Percentiles rank a stretch among this genome's conserved stretches.
Evolutionary conservation across 23 tunicate species (phyloP).

Genomic region (Corella eumyota): DNA sequence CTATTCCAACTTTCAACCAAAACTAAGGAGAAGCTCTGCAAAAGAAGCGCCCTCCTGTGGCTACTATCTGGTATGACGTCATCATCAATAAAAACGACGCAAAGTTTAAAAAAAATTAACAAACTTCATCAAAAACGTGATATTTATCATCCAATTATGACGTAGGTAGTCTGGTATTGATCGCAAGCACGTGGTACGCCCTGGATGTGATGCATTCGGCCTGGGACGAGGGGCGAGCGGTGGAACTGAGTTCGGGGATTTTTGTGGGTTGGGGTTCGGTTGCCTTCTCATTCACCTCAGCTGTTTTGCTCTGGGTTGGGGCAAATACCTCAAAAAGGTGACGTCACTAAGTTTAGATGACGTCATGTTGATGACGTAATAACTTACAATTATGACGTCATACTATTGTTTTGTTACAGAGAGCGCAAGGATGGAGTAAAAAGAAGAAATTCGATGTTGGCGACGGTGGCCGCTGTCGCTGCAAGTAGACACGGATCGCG

Average conservation of each 20-base stretch:
- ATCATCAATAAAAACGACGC: background rate
- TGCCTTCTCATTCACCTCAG: constrained; percentile 30
- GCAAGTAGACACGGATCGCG: constrained; percentile 22
- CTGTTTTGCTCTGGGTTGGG: constrained; percentile 13
- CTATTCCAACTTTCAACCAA: constrained; percentile 15
- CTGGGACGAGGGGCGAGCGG: constrained; percentile 26
- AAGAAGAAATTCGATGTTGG: constrained; percentile 15
- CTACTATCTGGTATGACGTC: constrained; percentile 12
- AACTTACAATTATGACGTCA: no score
- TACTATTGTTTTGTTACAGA: no score
- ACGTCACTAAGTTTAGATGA: no score
- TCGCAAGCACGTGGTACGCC: constrained; percentile 54
- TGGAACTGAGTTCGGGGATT: constrained; percentile 49
- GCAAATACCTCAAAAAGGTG: constrained; percentile 22
- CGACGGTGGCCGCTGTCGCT: constrained; percentile 23
- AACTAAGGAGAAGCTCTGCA: constrained; percentile 24
- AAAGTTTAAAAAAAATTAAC: no score
- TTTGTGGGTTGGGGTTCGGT: constrained; percentile 50
- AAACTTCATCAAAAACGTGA: no score
- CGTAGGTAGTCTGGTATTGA: constrained; percentile 25
- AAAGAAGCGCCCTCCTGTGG: constrained; percentile 23
- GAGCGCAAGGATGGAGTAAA: constrained; percentile 20
- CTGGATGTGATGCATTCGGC: constrained; percentile 52
- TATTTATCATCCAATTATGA: no score
- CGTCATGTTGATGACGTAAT: no score